Conservation (phyloP, 2,113 vertebrate species). For the Gadus chalcogrammus region DNA sequence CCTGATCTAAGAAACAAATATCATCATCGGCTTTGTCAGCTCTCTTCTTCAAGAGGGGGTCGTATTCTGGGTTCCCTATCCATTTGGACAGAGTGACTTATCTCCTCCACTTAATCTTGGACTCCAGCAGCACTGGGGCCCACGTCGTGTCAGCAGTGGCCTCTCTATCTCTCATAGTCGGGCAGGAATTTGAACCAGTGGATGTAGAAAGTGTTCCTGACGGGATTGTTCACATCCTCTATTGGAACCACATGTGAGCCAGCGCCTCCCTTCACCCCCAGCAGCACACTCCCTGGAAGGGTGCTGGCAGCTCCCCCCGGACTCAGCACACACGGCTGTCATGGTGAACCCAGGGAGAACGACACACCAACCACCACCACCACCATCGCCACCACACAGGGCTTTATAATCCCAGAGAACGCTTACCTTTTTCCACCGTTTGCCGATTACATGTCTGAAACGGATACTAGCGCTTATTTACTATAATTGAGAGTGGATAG, state of each 20-base stretch:
- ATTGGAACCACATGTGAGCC: conserved; percentile 76
- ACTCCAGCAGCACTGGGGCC: conserved; percentile 59
- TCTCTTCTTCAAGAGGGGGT: conserved; percentile 49
- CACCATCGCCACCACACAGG: conserved; percentile 30
- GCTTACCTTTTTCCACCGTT: conserved; percentile 20
- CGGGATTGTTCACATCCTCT: conserved; percentile 64
- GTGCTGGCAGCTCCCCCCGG: conserved; percentile 60
- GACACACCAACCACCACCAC: conserved; percentile 31
- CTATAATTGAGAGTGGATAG: too few relatives aligned
- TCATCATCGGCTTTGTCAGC: conserved; percentile 48
- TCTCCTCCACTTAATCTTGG: conserved; percentile 72
- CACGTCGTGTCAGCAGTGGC: conserved; percentile 57
- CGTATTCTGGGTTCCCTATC: conserved; percentile 53
- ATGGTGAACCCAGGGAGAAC: conserved; percentile 39
- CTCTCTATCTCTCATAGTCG: conserved; percentile 64
- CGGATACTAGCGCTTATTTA: too few relatives aligned
- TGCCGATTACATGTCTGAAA: too few relatives aligned
- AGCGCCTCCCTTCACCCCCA: conserved; percentile 37
- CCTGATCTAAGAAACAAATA: conserved; percentile 36
- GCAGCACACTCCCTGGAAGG: conserved; percentile 38
- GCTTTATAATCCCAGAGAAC: conserved; percentile 41
- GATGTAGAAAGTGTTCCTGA: conserved; percentile 75
- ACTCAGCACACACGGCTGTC: conserved; percentile 40
- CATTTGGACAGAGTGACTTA: conserved; percentile 61
- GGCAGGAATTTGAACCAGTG: conserved; percentile 73